phyloP scores from a whole-genome alignment of 2,888 invertebrate genomes.

The Catocala sponsa region DNA sequence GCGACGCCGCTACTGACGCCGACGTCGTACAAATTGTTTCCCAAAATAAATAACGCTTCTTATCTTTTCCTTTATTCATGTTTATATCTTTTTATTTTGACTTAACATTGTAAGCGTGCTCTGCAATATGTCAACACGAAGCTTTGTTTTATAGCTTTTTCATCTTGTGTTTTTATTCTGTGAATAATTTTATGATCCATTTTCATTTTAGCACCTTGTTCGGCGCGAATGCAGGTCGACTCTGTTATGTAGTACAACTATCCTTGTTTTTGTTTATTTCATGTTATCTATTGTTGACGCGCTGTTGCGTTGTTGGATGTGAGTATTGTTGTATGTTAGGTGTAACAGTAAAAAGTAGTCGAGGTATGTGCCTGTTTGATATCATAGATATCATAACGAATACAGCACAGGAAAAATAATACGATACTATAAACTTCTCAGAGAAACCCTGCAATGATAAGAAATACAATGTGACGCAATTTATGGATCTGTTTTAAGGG shows the following conservation, averaged over 20 bases:
- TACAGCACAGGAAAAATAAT: too few species aligned
- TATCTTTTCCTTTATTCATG: slow-evolving; percentile 59
- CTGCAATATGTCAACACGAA: slow-evolving; percentile 60
- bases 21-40: slow-evolving; percentile 59
- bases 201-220: slow-evolving; percentile 45
- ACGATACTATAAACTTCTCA: too few species aligned
- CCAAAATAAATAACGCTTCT: slow-evolving; percentile 63
- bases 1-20: slow-evolving; percentile 12
- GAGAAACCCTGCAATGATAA: too few species aligned
- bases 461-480: too few species aligned
- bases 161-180: slow-evolving; percentile 56
- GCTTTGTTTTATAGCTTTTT: slow-evolving; percentile 59
- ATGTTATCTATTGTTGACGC: neutral
- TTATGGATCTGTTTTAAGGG: too few species aligned
- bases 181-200: slow-evolving; percentile 59
- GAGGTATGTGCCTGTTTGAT: too few species aligned
- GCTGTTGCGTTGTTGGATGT: too few species aligned
- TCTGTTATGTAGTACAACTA: neutral
- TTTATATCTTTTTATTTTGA: slow-evolving; percentile 62
- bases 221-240: slow-evolving; percentile 7
- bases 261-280: slow-evolving; percentile 1
- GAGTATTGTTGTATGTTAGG: too few species aligned
- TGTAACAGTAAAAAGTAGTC: too few species aligned
- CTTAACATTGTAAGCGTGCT: slow-evolving; percentile 56
- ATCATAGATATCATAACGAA: too few species aligned